Evolutionary conservation across 2,888 invertebrate genomes (phyloP).

Genomic region (Globia sparganii): DNA sequence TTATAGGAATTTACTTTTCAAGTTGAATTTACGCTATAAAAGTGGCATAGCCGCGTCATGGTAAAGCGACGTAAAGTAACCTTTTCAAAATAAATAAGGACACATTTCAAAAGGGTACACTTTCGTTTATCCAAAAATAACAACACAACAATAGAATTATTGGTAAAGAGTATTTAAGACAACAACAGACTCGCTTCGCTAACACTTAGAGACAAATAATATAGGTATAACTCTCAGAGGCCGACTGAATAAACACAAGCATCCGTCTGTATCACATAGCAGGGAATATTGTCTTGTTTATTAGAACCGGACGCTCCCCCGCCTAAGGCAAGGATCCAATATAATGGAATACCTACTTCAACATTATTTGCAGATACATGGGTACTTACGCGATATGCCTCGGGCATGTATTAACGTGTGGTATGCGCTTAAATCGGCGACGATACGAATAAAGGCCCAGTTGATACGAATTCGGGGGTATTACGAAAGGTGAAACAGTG

Average conservation of each 20-base stretch:
- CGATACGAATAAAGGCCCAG: constrained; percentile 76
- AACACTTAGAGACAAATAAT: constrained; percentile 72
- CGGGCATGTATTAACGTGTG: constrained; percentile 84
- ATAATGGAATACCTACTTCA: constrained; percentile 89
- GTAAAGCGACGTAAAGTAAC: constrained; percentile 7
- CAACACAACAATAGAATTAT: constrained; percentile 49
- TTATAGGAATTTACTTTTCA: constrained; percentile 4
- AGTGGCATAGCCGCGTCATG: not conserved
- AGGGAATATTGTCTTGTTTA: constrained; percentile 87
- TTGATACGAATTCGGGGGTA: constrained; percentile 66
- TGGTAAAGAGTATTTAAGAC: constrained; percentile 64
- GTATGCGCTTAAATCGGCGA: constrained; percentile 79
- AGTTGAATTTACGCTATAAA: constrained; percentile 6
- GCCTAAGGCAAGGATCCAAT: constrained; percentile 88
- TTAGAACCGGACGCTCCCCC: constrained; percentile 85
- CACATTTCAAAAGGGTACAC: constrained; percentile 22
- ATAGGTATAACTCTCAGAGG: constrained; percentile 70
- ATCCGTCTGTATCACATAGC: constrained; percentile 75
- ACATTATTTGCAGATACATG: constrained; percentile 88
- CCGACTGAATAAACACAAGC: constrained; percentile 79
- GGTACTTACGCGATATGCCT: constrained; percentile 85
- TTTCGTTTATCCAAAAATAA: constrained; percentile 40
- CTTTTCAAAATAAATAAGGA: constrained; percentile 9
- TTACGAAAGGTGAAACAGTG: constrained; percentile 68
- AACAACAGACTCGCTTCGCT: constrained; percentile 67